Evolutionary conservation across 2,113 vertebrate genomes (phyloP), one percentile per base, ranked within the genome.

Genomic region (Centropristis striata): DNA sequence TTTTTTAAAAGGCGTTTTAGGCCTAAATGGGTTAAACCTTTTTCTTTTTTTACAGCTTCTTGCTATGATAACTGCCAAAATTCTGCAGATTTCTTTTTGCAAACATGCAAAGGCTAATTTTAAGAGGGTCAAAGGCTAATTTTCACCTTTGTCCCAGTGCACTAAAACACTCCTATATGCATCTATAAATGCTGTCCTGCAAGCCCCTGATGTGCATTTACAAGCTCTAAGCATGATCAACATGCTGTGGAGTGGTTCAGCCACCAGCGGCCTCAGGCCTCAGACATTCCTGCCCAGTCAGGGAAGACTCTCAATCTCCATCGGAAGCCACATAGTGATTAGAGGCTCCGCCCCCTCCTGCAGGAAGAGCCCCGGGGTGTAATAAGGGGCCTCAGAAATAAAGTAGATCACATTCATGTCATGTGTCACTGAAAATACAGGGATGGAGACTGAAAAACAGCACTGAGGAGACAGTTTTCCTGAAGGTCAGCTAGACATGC

Each of bases 241-340:
- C 75, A 58, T 4, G 42, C 32, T 61, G 11, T 47, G 15, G 5
- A 64, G 71, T 42, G 39, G 39, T 36, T 75, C 15, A 84, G 64
- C 75, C 27, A 68, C 68, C 53, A 60, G 41, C 59, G 36, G 69
- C 36, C 66, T 44, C 16, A 0, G 5, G 57, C 32, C 9, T 83
- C 83, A 79, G 16, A 78, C 86, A 88, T 90, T 91, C 86, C 74
- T 57, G 57, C 50, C 71, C 69, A 78, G 75, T 58, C 85, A 64
- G 55, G 72, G 79, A 83, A 66, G 73, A 68, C 64, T 79, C 73
- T 75, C 50, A 51, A 20, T 82, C 78, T 55, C 58, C 13, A 46
- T 60, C 4, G 5, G 55, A 75, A 81, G 71, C 46, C 66, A 75
- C 37, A 75, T 51, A 77, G 67, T 57, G 53, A 66, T 10, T 16